Evolutionary conservation across 2,888 invertebrate genomes (phyloP).

Genomic region (Muschampia plurimacula): DNA sequence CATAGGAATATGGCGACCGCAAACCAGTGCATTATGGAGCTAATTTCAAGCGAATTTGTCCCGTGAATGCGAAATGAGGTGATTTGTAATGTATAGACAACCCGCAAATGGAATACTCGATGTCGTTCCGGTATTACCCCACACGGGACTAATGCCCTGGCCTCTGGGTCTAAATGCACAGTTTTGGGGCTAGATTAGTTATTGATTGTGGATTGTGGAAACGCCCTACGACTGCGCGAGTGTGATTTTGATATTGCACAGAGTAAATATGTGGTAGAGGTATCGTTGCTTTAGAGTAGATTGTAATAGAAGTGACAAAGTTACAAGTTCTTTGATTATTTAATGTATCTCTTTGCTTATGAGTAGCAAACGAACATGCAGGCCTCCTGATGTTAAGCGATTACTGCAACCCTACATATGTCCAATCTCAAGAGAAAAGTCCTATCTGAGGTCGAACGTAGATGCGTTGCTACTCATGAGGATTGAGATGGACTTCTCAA

Average conservation of each 20-base stretch:
- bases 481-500: too few relatives aligned
- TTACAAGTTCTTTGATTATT: too few relatives aligned
- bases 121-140: slow-evolving; percentile 22
- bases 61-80: slow-evolving; percentile 46
- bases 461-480: too few relatives aligned
- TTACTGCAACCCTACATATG: too few relatives aligned
- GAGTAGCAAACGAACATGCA: too few relatives aligned
- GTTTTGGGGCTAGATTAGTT: slow-evolving; percentile 27
- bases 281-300: neutral
- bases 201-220: slow-evolving; percentile 15
- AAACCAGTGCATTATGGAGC: slow-evolving; percentile 32
- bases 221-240: neutral
- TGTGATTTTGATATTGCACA: slow-evolving; percentile 13
- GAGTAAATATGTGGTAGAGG: neutral
- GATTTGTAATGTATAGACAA: slow-evolving; percentile 51
- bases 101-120: slow-evolving; percentile 43
- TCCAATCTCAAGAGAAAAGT: too few relatives aligned
- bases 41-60: slow-evolving; percentile 33
- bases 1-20: slow-evolving; percentile 33
- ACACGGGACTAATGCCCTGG: slow-evolving; percentile 16
- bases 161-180: slow-evolving; percentile 30
- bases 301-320: too few relatives aligned
- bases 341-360: too few relatives aligned
- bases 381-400: too few relatives aligned
- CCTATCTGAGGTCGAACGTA: too few relatives aligned